A percentile compares a stretch with the other conserved stretches of the same genome.
Conservation (phyloP, 2,797 vertebrate genomes). For the Heteromormyrus szaboi region DNA sequence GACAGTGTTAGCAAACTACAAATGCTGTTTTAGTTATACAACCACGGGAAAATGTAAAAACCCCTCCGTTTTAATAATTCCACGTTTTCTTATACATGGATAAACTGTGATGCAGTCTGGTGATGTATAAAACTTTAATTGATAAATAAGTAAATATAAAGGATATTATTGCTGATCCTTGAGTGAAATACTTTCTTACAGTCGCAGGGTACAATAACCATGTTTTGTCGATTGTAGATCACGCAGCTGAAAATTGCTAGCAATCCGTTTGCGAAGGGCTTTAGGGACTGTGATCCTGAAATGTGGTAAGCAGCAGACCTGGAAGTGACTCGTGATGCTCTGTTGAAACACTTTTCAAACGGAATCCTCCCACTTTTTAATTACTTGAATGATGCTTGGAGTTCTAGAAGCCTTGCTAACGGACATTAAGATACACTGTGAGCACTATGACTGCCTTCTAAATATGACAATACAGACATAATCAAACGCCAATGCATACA, state of each 20-base stretch:
- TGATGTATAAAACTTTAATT: background rate
- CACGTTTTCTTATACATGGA: background rate
- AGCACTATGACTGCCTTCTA: background rate
- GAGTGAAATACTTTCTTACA: background rate
- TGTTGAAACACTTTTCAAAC: background rate
- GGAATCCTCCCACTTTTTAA: background rate
- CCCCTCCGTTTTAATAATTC: background rate
- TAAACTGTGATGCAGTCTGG: background rate
- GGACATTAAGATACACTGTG: background rate
- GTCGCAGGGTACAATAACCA: conserved; percentile 10
- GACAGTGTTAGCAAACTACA: background rate
- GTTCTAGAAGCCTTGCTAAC: background rate
- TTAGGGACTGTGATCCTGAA: conserved; percentile 94
- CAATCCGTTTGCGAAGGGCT: conserved; percentile 96
- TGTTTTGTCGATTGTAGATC: conserved; percentile 66
- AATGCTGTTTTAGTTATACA: background rate
- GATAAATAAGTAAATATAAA: background rate
- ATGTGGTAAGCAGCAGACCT: conserved; percentile 75
- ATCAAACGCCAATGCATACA: background rate
- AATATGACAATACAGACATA: background rate
- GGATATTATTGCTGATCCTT: background rate
- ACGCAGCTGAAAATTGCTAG: conserved; percentile 97
- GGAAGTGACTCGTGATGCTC: background rate
- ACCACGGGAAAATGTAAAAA: background rate
- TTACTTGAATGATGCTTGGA: background rate